A percentile compares a stretch with the other conserved stretches of the same genome.
Conservation (phyloP, 2,113 vertebrate genomes). For the Neodon shergylaensis region DNA sequence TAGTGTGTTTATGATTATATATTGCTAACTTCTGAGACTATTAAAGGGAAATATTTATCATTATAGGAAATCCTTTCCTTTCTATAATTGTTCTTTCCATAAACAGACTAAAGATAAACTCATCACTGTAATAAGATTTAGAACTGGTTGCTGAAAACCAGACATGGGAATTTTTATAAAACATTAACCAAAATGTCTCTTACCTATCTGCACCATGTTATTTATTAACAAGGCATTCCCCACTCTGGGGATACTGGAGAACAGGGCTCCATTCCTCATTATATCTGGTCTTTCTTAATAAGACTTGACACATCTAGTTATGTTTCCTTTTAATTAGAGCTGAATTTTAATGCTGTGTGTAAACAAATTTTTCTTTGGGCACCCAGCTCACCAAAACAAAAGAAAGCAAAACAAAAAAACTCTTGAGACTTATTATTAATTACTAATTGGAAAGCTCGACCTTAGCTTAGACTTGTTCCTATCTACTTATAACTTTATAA, state of each 20-base stretch:
- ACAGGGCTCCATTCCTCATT: not conserved
- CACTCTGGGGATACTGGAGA: not conserved
- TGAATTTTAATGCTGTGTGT: not conserved
- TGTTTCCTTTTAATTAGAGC: not conserved
- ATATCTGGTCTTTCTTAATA: not conserved
- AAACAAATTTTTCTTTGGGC: not conserved
- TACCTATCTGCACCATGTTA: not conserved
- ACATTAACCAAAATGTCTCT: not conserved
- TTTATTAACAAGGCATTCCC: not conserved
- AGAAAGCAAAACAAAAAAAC: too few relatives aligned
- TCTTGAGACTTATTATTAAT: not conserved
- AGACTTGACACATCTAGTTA: not conserved
- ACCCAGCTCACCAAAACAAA: not conserved
- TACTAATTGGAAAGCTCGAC: not conserved
- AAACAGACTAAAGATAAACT: slow-evolving; percentile 4
- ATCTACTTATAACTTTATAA: too few relatives aligned
- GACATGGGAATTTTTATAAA: not conserved
- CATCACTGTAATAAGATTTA: not conserved
- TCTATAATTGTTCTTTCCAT: not conserved
- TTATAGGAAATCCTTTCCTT: not conserved
- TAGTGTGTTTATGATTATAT: not conserved
- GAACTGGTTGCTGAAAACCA: not conserved
- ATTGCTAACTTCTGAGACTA: not conserved
- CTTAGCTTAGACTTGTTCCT: not conserved
- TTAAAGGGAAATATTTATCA: not conserved